Base-by-base conservation (phyloP, 1,140 invertebrate genomes). In the Drosophila baimaii region DNA sequence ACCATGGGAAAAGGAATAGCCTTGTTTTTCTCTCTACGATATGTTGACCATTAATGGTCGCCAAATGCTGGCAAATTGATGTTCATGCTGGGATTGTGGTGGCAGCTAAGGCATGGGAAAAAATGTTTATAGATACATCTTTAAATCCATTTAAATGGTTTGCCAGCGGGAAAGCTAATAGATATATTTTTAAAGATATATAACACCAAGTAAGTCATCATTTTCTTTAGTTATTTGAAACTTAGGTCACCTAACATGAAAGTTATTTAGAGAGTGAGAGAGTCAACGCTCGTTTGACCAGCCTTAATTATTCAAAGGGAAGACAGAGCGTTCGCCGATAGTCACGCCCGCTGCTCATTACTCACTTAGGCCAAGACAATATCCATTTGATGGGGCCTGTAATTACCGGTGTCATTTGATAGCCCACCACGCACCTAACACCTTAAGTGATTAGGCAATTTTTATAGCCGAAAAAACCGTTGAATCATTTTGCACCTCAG, bases 381-480 rank as follows among this genome's bases (percentile, higher is more conserved):
- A 37, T 71, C 66, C 66, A 49, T 58, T 71, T 66, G 52, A 71
- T 72, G 39, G 41, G 69, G 49, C 62, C 52, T 44, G 61, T 74
- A 69, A 78, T 74, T 65, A 63, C 46, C 70, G 43, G 31, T 76
- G 55, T 79, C 64, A 58, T 79, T 68, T 74, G 62, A 84, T 83
- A 79, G 63, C 59, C 63, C 25, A 25, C 52, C 39, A 39, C 52
- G 43, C 59, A 71, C 43, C 55, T 52, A 59, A 66, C 72, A 61
- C 81, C 68, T 44, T 49, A 77, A 65, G 68, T 78, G 78, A 86
- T 85, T 81, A 81, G 64, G 64, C 61, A 63, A 65, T 78, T 81
- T 74, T 81, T 74, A 76, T 59, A 59, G 46, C 54, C 69, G 55
- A 61, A 74, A 74, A 49, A 72, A 59, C 31, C 56, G 70, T 66